Conservation (phyloP, 2,113 vertebrate species). For the Riparia riparia region DNA sequence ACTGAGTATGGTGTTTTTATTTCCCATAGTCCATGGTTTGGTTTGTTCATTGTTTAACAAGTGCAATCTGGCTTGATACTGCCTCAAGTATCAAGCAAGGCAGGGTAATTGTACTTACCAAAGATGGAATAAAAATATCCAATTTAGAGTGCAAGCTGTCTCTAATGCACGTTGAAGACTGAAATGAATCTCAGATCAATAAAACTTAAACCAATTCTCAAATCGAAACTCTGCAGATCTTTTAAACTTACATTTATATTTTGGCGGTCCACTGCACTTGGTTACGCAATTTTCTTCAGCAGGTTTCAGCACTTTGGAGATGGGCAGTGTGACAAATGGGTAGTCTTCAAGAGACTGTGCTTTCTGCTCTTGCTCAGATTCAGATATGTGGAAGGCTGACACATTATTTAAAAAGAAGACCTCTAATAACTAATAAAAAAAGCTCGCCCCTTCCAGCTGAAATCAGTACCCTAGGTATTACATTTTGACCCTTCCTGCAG, state of each 20-base stretch:
- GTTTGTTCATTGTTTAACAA: background rate
- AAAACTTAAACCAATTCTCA: background rate
- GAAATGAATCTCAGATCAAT: background rate
- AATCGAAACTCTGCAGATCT: background rate
- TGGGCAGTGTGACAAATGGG: rapidly evolving
- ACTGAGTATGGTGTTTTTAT: background rate
- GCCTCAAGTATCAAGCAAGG: background rate
- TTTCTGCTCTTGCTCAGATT: background rate
- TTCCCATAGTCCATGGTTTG: background rate
- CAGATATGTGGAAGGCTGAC: background rate
- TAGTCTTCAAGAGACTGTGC: background rate
- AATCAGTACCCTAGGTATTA: background rate
- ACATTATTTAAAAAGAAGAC: background rate
- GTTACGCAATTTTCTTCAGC: background rate
- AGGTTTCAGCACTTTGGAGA: background rate
- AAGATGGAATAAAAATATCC: background rate
- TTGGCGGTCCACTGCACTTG: background rate
- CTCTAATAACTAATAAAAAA: background rate
- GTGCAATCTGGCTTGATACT: background rate
- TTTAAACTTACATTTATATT: background rate
- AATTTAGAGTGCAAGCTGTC: background rate
- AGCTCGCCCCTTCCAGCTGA: background rate
- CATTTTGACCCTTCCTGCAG: background rate
- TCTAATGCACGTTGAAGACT: background rate
- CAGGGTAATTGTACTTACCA: background rate